These are phyloP conservation scores for Etia nguti DNA, from an alignment of 2,113 vertebrate species.

Conservation along the genomic window DNA sequence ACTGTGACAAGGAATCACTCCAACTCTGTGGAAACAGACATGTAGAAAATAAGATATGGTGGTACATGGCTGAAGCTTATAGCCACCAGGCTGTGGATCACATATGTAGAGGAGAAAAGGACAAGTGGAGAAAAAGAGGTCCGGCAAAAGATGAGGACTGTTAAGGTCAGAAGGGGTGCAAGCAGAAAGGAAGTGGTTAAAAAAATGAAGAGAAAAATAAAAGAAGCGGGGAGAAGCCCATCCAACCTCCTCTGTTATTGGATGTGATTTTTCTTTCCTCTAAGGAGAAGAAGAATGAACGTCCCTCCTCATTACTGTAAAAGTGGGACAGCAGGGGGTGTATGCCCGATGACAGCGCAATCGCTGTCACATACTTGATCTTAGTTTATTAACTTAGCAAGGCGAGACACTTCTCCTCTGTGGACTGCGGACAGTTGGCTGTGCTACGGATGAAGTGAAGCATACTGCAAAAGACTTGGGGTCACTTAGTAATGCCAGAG, in stretches of 20 bases:
- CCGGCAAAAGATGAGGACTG: background rate
- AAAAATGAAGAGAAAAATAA: background rate
- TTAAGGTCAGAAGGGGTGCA: background rate
- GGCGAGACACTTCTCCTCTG: background rate
- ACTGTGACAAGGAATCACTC: background rate
- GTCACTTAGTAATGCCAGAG: background rate
- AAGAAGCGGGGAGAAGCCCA: background rate
- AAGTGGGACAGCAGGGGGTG: background rate
- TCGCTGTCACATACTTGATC: background rate
- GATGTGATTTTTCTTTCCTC: slow-evolving; percentile 1
- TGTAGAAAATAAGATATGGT: background rate
- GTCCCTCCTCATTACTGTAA: slow-evolving; percentile 27
- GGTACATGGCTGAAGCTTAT: background rate
- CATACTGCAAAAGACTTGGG: background rate
- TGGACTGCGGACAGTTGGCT: background rate
- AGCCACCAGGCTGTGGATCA: background rate
- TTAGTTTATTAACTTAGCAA: slow-evolving; percentile 2
- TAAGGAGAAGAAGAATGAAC: background rate
- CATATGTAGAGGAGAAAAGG: background rate
- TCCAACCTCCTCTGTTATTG: slow-evolving; percentile 5
- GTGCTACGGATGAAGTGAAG: background rate
- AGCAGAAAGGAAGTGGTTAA: background rate
- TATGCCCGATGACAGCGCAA: background rate
- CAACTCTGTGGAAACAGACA: background rate
- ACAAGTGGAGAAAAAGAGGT: background rate